Percentiles rank a stretch among this genome's conserved stretches.
Evolutionary conservation across 2,888 invertebrate genomes (phyloP).

Genomic region (Meta bourneti): DNA sequence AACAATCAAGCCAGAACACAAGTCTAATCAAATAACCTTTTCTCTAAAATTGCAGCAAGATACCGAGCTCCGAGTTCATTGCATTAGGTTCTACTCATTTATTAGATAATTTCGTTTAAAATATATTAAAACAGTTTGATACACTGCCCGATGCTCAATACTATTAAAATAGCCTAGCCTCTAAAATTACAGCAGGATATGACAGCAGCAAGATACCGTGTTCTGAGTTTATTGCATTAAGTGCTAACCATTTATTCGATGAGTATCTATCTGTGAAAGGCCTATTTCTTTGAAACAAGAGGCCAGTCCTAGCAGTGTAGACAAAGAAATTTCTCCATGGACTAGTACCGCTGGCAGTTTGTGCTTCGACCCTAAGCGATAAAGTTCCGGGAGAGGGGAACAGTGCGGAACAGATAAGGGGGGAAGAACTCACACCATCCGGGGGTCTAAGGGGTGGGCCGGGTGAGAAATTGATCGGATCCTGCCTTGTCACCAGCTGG

Average conservation of each 20-base stretch:
- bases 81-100: no score
- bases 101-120: no score
- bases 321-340: slow-evolving; percentile 28
- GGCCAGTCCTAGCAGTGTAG: slow-evolving; percentile 22
- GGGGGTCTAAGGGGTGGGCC: slow-evolving; percentile 38
- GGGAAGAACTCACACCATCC: slow-evolving; percentile 20
- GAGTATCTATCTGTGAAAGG: slow-evolving; percentile 22
- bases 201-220: no score
- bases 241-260: neutral
- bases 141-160: no score
- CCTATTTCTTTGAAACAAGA: slow-evolving; percentile 33
- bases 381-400: slow-evolving; percentile 63
- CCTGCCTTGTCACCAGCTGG: slow-evolving; percentile 75
- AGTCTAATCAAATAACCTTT: no score
- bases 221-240: no score
- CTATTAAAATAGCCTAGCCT: no score
- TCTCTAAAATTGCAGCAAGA: no score
- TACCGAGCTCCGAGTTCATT: no score
- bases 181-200: no score
- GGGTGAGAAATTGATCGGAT: slow-evolving; percentile 74
- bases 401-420: slow-evolving; percentile 63
- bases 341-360: slow-evolving; percentile 36
- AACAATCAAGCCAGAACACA: no score
- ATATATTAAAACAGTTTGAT: no score
- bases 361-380: slow-evolving; percentile 65